Evolutionary conservation across 2,113 vertebrate species (phyloP).

Genomic region (Bufo gargarizans): DNA sequence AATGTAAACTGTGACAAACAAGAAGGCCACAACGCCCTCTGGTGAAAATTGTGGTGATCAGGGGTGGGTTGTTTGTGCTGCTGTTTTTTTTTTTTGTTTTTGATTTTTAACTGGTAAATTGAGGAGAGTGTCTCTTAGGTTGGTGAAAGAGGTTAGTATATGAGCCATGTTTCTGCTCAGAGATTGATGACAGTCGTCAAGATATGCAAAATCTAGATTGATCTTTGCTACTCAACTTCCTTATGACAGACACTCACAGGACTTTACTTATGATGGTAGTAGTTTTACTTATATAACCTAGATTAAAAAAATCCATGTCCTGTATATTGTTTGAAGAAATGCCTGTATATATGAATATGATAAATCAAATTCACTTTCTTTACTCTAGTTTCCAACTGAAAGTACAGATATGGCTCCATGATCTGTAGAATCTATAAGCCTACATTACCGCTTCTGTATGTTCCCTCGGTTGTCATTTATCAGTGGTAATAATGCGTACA

Average conservation of each 20-base stretch:
- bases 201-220: not conserved
- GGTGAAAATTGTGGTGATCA: too few species aligned
- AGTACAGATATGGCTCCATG: not conserved
- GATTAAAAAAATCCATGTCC: not conserved
- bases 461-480: slow-evolving; percentile 9
- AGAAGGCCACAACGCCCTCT: too few species aligned
- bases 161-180: too few species aligned
- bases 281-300: too few species aligned
- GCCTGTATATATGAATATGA: not conserved
- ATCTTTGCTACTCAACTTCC: not conserved
- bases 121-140: too few species aligned
- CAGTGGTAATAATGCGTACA: slow-evolving; percentile 51
- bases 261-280: not conserved
- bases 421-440: slow-evolving; percentile 34
- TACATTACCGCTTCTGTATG: not conserved
- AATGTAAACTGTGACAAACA: too few species aligned
- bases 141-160: too few species aligned
- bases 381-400: slow-evolving; percentile 7
- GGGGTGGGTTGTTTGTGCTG: too few species aligned
- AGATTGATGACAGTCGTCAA: not conserved
- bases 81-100: too few species aligned
- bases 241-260: not conserved
- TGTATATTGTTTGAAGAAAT: not conserved
- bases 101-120: too few species aligned
- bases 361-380: slow-evolving; percentile 1